A percentile compares a stretch with the other conserved stretches of the same genome.
These are phyloP conservation scores for Istiophorus platypterus DNA, from an alignment of 2,113 vertebrate species.

Conservation along the genomic window DNA sequence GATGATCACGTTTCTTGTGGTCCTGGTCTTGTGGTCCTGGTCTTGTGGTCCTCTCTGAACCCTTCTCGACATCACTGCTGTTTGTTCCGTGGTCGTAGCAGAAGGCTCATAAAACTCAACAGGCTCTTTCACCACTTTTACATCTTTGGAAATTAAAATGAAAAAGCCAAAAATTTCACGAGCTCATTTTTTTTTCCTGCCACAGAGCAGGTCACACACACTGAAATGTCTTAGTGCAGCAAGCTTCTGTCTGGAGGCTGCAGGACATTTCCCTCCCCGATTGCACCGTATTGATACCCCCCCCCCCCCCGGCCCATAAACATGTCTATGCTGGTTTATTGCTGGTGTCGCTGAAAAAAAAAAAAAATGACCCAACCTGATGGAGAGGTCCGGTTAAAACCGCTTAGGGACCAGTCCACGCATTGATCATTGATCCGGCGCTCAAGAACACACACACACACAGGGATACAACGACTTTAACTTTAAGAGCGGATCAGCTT, in stretches of 20 bases:
- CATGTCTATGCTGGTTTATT: slow-evolving; percentile 28
- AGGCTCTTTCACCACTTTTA: neutral
- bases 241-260: neutral
- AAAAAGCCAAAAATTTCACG: neutral
- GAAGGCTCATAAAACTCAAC: no score
- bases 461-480: neutral
- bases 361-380: neutral
- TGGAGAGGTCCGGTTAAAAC: slow-evolving; percentile 16
- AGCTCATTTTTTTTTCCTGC: neutral
- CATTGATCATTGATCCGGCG: slow-evolving; percentile 63
- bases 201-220: neutral
- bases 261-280: slow-evolving; percentile 22
- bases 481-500: neutral
- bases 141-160: neutral
- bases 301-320: slow-evolving; percentile 33
- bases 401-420: slow-evolving; percentile 36
- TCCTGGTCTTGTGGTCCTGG: no score
- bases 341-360: neutral
- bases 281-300: slow-evolving; percentile 48
- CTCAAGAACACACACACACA: slow-evolving; percentile 16
- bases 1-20: no score
- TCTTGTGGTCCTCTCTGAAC: no score
- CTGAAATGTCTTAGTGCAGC: neutral
- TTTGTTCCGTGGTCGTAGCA: neutral
- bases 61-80: no score